Base-by-base conservation (phyloP, 2,888 invertebrate species). In the Nematopogon swammerdamellus region DNA sequence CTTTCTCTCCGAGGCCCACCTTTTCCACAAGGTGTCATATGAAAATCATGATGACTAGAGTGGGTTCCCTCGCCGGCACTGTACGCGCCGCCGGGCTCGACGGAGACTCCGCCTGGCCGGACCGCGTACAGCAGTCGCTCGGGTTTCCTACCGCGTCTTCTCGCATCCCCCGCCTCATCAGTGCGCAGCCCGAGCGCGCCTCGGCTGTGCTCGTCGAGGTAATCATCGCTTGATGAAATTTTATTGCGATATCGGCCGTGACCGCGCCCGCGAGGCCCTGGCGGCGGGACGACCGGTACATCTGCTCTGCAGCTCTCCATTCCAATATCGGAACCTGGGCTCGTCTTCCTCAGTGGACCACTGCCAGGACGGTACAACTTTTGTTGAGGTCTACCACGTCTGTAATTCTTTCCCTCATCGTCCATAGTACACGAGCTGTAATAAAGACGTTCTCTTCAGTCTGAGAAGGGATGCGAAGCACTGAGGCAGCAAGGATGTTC, bases 331-430 rank as follows among this genome's bases (percentile, higher is more conserved):
- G 75, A 66, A 63, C 76, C 79, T 69, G 81, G 81, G 59, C 82
- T 83, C 55, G 87, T 83, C 69, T 88, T 86, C 63, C 85, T 81
- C 56, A 89, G 71, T 55, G 87, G 87, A 55, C 89, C 89, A 79
- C 89, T 88, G 59, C 89, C 89, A 64, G 89, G 89, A 66, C 84
- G 85, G 62, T 91, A 90, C 55, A 89, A 75, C 70, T 83, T 83
- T 71, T 86, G 85, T 63, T 85, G 85, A 60, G 86, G 87, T 72
- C 86, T 86, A 66, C 82, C 83, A 68, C 80, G 83, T 77, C 72
- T 80, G 59, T 74, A 80, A 58, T 82, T 81, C 66, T 76, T 82
- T 63, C 62, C 80, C 60, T 76, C 79, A 77, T 76, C 77, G 76
- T 77, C 80, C 80, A 80, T 81, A 74, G 59, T 60, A 29, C 16